Base-by-base conservation (phyloP, 2,888 invertebrate genomes). In the Criorhina ranunculi region DNA sequence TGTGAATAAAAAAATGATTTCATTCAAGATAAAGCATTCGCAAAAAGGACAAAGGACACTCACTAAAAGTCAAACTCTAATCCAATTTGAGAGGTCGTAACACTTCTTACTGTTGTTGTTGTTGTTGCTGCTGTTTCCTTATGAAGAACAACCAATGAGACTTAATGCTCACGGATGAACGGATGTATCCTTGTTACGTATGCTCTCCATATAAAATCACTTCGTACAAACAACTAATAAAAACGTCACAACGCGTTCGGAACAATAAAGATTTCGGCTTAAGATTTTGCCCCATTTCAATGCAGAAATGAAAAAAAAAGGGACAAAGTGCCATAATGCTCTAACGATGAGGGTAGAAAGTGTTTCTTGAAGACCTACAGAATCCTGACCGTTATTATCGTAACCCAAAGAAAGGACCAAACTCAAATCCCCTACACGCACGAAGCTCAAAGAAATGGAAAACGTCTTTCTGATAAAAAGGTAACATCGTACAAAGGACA, bases 161-260 rank as follows among this genome's bases (percentile, higher is more conserved):
- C 85, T 76, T 80, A 85, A 85, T 80, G 33, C 69, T 80, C 44
- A 60, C 75, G 79, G 70, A 76, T 85, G 80, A 80, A 85, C 85
- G 80, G 75, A 80, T 80, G 69, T 85, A 80, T 85, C 83, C 83
- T 83, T 83, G 73, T 83, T 83, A 80, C 72, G 73, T 85, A 70
- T 85, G 64, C 85, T 55, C 66, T 53, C 8, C 64, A 57, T 80
- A 85, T 76, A 80, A 80, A 85, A 80, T 85, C 75, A 85, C 86
- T 87, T 81, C 87, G 76, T 86, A 88, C 89, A 89, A 89, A 88
- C 88, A 89, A 89, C 89, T 90, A 90, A 90, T 90, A 90, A 90
- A 89, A 89, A 90, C 88, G 89, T 90, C 89, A 89, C 88, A 89
- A 89, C 87, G 87, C 88, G 87, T 88, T 87, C 86, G 66, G 66